Conservation (phyloP, 2,888 invertebrate genomes). For the Leptinotarsa juncta region DNA sequence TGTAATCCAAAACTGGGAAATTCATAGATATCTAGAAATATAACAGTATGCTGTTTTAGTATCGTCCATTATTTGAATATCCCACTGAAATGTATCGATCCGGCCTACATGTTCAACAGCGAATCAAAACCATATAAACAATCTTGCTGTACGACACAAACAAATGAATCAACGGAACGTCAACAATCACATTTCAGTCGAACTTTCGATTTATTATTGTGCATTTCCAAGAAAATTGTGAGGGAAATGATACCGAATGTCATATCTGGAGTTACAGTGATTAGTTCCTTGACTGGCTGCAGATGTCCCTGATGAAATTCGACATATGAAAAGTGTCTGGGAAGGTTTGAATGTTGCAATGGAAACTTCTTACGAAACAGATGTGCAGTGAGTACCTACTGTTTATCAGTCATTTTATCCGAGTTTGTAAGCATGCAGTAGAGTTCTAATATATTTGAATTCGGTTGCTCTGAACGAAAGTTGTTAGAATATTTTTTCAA, state of each 20-base stretch:
- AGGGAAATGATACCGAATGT: slow-evolving; percentile 29
- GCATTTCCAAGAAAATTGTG: slow-evolving; percentile 26
- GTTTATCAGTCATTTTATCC: background rate
- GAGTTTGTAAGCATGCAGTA: no score
- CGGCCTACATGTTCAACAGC: background rate
- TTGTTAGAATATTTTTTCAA: no score
- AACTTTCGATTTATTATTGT: slow-evolving; percentile 20
- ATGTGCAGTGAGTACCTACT: slow-evolving; percentile 1
- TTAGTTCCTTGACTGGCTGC: slow-evolving; percentile 26
- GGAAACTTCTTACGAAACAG: slow-evolving; percentile 5
- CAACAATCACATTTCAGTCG: slow-evolving; percentile 16
- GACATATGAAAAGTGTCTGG: slow-evolving; percentile 4
- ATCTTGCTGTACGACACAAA: slow-evolving; percentile 13
- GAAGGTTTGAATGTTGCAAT: slow-evolving; percentile 2
- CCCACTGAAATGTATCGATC: slow-evolving; percentile 17
- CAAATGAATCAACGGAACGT: slow-evolving; percentile 11
- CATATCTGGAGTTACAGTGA: slow-evolving; percentile 29
- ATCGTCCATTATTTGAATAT: background rate
- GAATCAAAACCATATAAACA: slow-evolving; percentile 3
- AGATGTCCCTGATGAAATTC: slow-evolving; percentile 27
- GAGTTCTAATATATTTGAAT: background rate
- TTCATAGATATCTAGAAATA: no score
- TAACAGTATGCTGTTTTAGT: no score
- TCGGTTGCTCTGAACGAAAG: background rate
- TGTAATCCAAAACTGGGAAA: background rate